Percentiles rank a stretch among this genome's conserved stretches.
Conservation (phyloP, 2,797 vertebrate genomes). For the Echeneis naucrates region DNA sequence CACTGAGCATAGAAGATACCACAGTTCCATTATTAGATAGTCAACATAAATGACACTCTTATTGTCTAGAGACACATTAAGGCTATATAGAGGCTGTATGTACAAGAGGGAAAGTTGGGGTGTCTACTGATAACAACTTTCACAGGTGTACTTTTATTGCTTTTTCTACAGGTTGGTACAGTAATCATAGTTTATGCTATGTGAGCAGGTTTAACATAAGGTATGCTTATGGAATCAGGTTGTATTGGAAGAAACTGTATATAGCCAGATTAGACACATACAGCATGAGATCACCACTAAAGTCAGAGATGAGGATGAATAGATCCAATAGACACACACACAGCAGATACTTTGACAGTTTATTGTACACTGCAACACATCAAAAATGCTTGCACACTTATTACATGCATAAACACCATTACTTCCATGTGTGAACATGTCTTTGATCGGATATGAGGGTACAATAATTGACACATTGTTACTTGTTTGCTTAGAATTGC, state of each 20-base stretch:
- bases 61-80: not conserved
- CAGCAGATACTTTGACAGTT: not conserved
- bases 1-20: not conserved
- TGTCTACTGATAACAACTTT: not conserved
- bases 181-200: no score
- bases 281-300: slow-evolving; percentile 9
- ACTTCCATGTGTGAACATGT: slow-evolving; percentile 19
- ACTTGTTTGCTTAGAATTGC: slow-evolving; percentile 19
- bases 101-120: not conserved
- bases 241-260: not conserved
- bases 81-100: not conserved
- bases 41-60: not conserved
- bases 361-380: not conserved
- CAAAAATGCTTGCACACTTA: slow-evolving; percentile 12
- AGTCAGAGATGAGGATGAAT: slow-evolving; percentile 11
- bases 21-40: not conserved
- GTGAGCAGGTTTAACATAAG: not conserved
- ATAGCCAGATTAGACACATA: not conserved
- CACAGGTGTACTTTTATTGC: not conserved
- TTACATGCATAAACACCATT: slow-evolving; percentile 19
- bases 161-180: slow-evolving; percentile 33
- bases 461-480: slow-evolving; percentile 4
- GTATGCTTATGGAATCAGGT: slow-evolving; percentile 2
- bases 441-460: slow-evolving; percentile 6
- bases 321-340: slow-evolving; percentile 3